Base-by-base conservation (phyloP, 2,797 vertebrate genomes). In the Macrochelys suwanniensis region DNA sequence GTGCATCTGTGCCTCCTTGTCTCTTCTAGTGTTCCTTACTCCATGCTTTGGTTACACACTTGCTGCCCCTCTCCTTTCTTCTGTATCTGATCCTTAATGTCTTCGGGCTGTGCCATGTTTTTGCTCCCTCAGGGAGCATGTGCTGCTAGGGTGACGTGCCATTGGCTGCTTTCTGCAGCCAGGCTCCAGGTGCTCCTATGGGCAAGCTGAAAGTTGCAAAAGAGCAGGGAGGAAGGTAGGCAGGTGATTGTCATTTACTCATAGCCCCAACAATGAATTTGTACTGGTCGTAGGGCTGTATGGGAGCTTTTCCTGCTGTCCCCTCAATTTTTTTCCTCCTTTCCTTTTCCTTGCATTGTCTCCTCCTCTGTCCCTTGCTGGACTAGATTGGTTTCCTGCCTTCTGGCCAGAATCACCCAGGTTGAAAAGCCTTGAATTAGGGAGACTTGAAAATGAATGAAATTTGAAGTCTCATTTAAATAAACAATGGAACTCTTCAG, bases 141-240 rank as follows among this genome's bases (percentile, higher is more conserved):
- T 42, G 15, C 68, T 79, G 31, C 85, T 45, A 21, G 47, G 42
- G 80, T 7, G 15, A 11, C 13, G 7, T 5, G 6, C 12, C 61
- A 7, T 33, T 65, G 61, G 15, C 7, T 17, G 65, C 65, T 68
- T 68, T 37, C 17, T 68, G 33, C 33, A 37, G 49, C 71, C 28
- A 0, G 0, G 23, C 57, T 82, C 82, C 15, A 78, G 0, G 0
- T 50, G 88, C 0, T 0, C 26, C 88, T 84, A 31, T 11, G 26
- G 57, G 57, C 57, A 59, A 13, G 5, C 26, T 12, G 57, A 59
- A 26, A 59, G 11, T 12, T 59, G 57, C 26, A 13, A 59, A 57
- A 57, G 57, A 28, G 54, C 25, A 26, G 54, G 23, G 54, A 56
- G 10, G 54, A 56, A 56, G 21, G 25, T 13, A 31, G 28, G 11